Evolutionary conservation across 2,888 invertebrate species (phyloP).

Genomic region (Holacanthella duospinosa): DNA sequence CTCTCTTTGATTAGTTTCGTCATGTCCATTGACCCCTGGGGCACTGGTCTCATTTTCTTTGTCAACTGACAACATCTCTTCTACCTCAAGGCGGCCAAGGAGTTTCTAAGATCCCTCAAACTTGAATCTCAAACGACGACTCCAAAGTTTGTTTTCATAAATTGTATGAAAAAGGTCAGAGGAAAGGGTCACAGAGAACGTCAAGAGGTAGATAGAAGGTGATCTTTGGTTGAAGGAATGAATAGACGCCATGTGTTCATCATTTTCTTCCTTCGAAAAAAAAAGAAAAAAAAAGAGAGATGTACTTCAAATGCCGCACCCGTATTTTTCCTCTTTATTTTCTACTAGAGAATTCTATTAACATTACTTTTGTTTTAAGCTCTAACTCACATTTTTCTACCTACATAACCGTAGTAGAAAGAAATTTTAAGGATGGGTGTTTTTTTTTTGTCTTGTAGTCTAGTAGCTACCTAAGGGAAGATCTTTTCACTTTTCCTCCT

Average conservation of each 20-base stretch:
- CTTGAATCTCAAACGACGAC: neutral
- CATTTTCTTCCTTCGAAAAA: neutral
- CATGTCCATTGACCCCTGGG: conserved; percentile 30
- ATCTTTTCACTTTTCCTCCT: neutral
- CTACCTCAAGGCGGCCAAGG: too few species aligned
- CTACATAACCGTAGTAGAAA: neutral
- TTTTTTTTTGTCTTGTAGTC: too few species aligned
- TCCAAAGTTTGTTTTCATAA: neutral
- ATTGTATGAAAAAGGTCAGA: neutral
- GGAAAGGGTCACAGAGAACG: too few species aligned
- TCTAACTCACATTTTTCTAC: neutral
- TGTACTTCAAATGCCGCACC: neutral
- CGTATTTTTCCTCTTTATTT: neutral
- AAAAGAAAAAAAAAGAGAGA: too few species aligned
- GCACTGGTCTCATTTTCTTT: conserved; percentile 16
- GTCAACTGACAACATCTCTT: neutral
- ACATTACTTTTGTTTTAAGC: neutral
- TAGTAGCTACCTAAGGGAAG: neutral
- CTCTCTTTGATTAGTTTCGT: conserved; percentile 18
- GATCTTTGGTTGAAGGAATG: neutral
- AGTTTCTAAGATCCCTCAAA: too few species aligned
- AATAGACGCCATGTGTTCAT: conserved; percentile 1
- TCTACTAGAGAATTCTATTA: neutral
- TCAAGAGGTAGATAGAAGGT: conserved; percentile 5
- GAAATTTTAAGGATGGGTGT: neutral